Percentiles rank a stretch among this genome's conserved stretches.
phyloP scores from a whole-genome alignment of 2,797 vertebrate species.

The Aulostomus chinensis region DNA sequence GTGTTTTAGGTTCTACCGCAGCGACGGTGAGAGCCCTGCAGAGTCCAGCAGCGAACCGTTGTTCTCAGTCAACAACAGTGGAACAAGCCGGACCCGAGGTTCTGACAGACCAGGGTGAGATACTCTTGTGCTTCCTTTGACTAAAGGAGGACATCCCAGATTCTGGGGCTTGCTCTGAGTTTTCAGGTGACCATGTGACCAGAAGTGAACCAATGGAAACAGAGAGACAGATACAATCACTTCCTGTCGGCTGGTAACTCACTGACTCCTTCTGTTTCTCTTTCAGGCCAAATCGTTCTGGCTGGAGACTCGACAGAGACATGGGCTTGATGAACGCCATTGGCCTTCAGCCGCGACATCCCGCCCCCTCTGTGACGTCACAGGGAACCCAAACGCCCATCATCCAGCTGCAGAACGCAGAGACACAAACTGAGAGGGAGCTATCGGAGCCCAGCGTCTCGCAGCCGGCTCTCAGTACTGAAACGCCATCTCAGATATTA shows the following conservation, averaged over 20 bases:
- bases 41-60: constrained; percentile 91
- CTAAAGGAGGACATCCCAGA: no score
- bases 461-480: constrained; percentile 39
- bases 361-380: constrained; percentile 93
- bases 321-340: constrained; percentile 99
- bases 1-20: constrained; percentile 88
- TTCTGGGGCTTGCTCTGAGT: no score
- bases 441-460: constrained; percentile 82
- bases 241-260: no score
- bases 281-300: constrained; percentile 88
- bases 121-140: no score
- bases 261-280: no score
- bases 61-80: constrained; percentile 88
- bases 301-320: constrained; percentile 94
- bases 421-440: constrained; percentile 95
- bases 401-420: constrained; percentile 93
- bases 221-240: no score
- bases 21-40: constrained; percentile 89
- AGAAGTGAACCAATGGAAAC: background rate
- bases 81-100: constrained; percentile 84
- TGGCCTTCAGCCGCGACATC: constrained; percentile 94
- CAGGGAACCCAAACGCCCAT: constrained; percentile 97
- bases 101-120: constrained; percentile 86
- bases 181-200: no score
- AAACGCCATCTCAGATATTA: no score